Evolutionary conservation across 2,113 vertebrate species (phyloP), one percentile per base, ranked within the genome.

Genomic region (Anarhynchus alexandrinus): DNA sequence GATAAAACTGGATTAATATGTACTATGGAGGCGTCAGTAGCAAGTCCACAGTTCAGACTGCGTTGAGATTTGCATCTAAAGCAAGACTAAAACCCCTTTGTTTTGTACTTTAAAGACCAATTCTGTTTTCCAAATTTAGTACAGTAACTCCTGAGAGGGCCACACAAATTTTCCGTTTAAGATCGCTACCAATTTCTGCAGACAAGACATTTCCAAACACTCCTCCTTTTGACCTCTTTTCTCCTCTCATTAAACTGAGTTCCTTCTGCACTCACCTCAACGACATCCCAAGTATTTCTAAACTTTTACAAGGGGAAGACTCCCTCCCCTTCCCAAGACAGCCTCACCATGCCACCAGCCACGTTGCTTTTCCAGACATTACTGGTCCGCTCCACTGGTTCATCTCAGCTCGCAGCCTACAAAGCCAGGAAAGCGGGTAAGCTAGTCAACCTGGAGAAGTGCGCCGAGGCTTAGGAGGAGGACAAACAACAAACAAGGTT

Each of bases 1-100:
- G 94, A 95, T 93, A 80, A 88, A 93, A 93, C 45, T 92, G 76
- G 84, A 96, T 96, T 96, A 93, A 94, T 94, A 59, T 34, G 82
- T 78, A 57, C 83, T 49, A 88, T 14, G 67, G 81, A 96, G 84
- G 90, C 61, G 38, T 71, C 83, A 25, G 65, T 15, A 80, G 47
- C 0, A 3, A 91, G 93, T 81, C 90, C 96, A 82, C 4, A 1
- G 74, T 42, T 90, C 91, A 88, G 67, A 27, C 80, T 36, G 66
- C 2, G 0, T 3, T 22, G 65, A 91, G 79, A 91, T 80, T 36
- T 82, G 80, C 86, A 67, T 91, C 90, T 81, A 86, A 88, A 96
- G 72, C 67, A 78, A 71, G 64, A 58, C 61, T 66, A 79, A 95
- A 95, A 93, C 90, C 72, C 79, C 43, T 90, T 83, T 82, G 70